Base-by-base conservation (phyloP, 1,140 invertebrate species). In the Trissolcus basalis region DNA sequence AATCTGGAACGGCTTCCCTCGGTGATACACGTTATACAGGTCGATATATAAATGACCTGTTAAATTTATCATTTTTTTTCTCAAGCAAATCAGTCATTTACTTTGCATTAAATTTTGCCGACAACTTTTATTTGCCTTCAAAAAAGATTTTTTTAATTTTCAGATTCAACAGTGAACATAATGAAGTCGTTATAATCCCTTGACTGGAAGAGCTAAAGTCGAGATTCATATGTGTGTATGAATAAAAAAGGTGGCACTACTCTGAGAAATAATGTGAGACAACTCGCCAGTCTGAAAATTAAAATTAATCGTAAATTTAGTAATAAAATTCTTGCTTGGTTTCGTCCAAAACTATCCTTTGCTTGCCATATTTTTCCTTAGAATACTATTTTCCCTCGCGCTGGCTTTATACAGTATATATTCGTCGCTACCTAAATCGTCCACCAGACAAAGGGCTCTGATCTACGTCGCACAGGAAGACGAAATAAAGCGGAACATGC, bases 331-430 rank as follows among this genome's bases (percentile, higher is more conserved):
- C 47, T 1, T 44, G 65, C 45, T 58, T 59, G 71, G 41, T 48
- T 73, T 67, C 50, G 19, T 6, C 19, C 2, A 27, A 27, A 27
- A 6, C 1, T 27, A 6, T 6, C 1, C 54, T 69, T 67, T 44
- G 65, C 71, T 61, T 56, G 10, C 41, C 50, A 58, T 77, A 65
- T 58, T 59, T 64, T 60, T 48, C 45, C 70, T 6, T 36, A 60
- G 53, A 74, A 73, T 39, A 63, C 74, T 72, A 68, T 77, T 77
- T 72, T 68, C 61, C 48, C 55, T 72, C 43, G n/a, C 19, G 51
- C 59, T 68, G 59, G 49, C 48, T 41, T 68, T 67, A 11, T 61
- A 55, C 44, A 59, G 19, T 3, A 12, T 64, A 48, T 14, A 47
- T 14, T 49, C 51, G n/a, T n/a, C 27, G 36, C 51, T 63, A 69